A percentile compares a stretch with the other conserved stretches of the same genome.
phyloP scores from a whole-genome alignment of 2,113 vertebrate species.

The Phyllostomus hastatus region DNA sequence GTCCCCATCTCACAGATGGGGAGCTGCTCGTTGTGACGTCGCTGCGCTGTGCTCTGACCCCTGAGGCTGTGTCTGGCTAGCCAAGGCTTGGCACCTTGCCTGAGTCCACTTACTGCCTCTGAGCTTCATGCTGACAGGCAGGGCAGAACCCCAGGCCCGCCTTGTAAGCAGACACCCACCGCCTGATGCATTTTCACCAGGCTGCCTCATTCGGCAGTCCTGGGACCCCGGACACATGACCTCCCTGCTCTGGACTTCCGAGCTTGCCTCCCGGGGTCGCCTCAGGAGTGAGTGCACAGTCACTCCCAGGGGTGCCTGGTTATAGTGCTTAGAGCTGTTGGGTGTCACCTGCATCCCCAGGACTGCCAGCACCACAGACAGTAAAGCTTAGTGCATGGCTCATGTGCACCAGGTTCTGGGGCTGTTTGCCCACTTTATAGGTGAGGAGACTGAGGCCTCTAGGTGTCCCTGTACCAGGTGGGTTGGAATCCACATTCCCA shows the following conservation, averaged over 20 bases:
- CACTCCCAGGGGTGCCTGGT: rapidly evolving
- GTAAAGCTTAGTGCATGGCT: background rate
- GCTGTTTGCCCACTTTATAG: background rate
- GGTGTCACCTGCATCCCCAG: background rate
- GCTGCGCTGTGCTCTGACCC: background rate
- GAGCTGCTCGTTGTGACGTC: rapidly evolving
- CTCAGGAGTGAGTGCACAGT: too few species aligned
- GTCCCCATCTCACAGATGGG: background rate
- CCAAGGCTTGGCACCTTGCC: background rate
- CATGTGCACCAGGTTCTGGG: background rate
- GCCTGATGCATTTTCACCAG: background rate
- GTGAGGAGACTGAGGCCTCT: background rate
- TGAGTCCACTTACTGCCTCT: background rate
- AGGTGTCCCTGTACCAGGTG: rapidly evolving
- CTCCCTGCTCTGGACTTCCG: background rate
- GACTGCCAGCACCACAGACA: background rate
- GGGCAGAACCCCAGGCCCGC: background rate
- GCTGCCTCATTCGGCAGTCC: rapidly evolving
- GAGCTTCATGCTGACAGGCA: background rate
- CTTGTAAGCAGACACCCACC: rapidly evolving
- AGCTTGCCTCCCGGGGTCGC: rapidly evolving
- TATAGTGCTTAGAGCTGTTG: background rate
- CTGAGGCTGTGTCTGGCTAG: rapidly evolving
- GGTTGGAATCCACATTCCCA: background rate
- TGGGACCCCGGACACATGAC: too few species aligned